Evolutionary conservation across 2,113 vertebrate species (phyloP), one percentile per base, ranked within the genome.

Genomic region (Aptenodytes patagonicus): DNA sequence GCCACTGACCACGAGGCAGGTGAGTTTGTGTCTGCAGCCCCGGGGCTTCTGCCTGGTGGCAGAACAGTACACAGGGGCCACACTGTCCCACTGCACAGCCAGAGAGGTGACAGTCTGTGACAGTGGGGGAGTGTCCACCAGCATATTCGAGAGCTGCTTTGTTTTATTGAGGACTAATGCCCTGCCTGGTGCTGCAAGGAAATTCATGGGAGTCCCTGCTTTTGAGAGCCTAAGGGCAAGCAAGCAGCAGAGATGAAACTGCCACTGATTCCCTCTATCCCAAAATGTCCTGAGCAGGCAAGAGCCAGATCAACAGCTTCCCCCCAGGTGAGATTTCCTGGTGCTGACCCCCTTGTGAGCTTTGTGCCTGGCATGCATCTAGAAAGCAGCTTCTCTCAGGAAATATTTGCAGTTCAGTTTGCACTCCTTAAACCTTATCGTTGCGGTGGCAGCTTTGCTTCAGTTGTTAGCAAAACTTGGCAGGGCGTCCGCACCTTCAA

Each of bases 281-380:
- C 15, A 24, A 79, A 91, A 34, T 25, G 14, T 55, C 62, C 11
- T 34, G 52, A 71, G 65, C 47, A 55, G 73, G 19, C 0, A 4
- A 65, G 60, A 69, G 25, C 77, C 75, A 84, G 49, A n/a, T 10
- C 17, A 10, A 36, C 28, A 66, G 38, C 60, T 73, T 87, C 36
- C 83, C 40, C 14, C 11, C 17, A 24, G 52, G n/a, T 78, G 42
- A 79, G 46, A 28, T 70, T 57, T 82, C 24, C 46, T 75, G n/a
- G 14, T 62, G n/a, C 42, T 0, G 5, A 0, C 22, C 49, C 42
- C 44, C 44, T 44, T 14, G 4, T 49, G 49, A 0, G 2, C 60
- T 71, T 57, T 78, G 29, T 84, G 36, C 38, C 32, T 3, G 3
- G 69, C 52, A 21, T 3, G 1, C 26, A 51, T 80, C 49, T 82